Evolutionary conservation across 2,113 vertebrate species (phyloP), one percentile per base, ranked within the genome.

Genomic region (Paedocypris sp.): DNA sequence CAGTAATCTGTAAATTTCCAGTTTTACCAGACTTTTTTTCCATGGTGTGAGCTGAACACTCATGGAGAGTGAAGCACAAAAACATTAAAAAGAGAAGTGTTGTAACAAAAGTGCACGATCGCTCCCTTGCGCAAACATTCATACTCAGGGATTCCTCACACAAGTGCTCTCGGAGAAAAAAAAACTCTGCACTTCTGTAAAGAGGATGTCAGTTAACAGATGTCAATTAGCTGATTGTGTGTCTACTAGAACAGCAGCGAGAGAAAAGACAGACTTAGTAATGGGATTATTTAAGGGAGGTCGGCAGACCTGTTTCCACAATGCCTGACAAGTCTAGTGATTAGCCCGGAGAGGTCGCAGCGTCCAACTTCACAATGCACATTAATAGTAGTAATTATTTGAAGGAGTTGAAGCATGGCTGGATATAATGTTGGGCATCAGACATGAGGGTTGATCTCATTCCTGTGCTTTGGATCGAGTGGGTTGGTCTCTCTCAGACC

Each of bases 301-400:
- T 58, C 57, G 13, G 43, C 51, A 50, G 56, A 60, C 60, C 56
- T 52, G 60, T 45, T 64, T 57, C 61, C 61, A 64, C 56, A 68
- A 51, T 65, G 65, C 45, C 12, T 32, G 10, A 26, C 53, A 57
- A 62, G 49, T 36, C 50, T 35, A 48, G 70, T 72, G 64, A 72
- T 72, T 68, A 61, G 43, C 28, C 51, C 66, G 22, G 19, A 65
- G 62, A 41, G 70, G 61, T 65, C 41, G 31, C 19, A 22, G 26
- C 53, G 45, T 43, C n/a, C 28, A 16, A 58, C 38, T 42, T 46
- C 60, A 66, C 70, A 72, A 62, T 62, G 42, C 66, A 28, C 33
- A 68, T 58, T 68, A 68, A 68, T 68, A 64, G 61, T 41, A 28
- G 70, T 65, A 68, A 72, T 72, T 72, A 72, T 72, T 68, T 72